phyloP scores from a whole-genome alignment of 2,888 invertebrate genomes.

The Plagodis pulveraria region DNA sequence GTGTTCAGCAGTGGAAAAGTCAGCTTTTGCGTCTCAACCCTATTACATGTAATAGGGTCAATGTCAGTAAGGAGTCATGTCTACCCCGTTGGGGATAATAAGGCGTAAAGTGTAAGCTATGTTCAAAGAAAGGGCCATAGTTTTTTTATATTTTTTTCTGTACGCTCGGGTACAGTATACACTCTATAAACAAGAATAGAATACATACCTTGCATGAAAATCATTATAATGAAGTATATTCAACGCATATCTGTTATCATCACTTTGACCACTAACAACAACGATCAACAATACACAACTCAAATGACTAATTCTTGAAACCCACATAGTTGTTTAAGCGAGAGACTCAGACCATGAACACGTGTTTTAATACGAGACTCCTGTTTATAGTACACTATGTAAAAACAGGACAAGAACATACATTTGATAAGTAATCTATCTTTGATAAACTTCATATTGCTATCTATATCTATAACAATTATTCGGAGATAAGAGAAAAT shows the following conservation, averaged over 20 bases:
- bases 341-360: background rate
- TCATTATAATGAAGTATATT: slow-evolving; percentile 77
- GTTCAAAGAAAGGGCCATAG: too few relatives aligned
- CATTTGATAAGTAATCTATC: slow-evolving; percentile 12
- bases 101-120: too few relatives aligned
- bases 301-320: slow-evolving; percentile 37
- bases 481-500: background rate
- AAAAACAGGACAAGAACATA: background rate
- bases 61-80: too few relatives aligned
- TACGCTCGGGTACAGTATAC: too few relatives aligned
- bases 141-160: too few relatives aligned
- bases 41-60: too few relatives aligned
- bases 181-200: too few relatives aligned
- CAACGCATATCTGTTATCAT: slow-evolving; percentile 50
- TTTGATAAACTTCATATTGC: slow-evolving; percentile 9
- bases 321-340: slow-evolving; percentile 5
- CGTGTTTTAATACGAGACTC: background rate
- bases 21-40: too few relatives aligned
- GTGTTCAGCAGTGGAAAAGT: too few relatives aligned
- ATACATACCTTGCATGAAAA: slow-evolving; percentile 71
- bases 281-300: slow-evolving; percentile 37
- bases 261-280: slow-evolving; percentile 41
- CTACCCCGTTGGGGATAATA: too few relatives aligned
- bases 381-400: slow-evolving; percentile 2
- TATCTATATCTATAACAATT: background rate